These are phyloP conservation scores for Astreopora myriophthalma DNA, from an alignment of 64 coral and sea anemone species.

Conservation along the genomic window DNA sequence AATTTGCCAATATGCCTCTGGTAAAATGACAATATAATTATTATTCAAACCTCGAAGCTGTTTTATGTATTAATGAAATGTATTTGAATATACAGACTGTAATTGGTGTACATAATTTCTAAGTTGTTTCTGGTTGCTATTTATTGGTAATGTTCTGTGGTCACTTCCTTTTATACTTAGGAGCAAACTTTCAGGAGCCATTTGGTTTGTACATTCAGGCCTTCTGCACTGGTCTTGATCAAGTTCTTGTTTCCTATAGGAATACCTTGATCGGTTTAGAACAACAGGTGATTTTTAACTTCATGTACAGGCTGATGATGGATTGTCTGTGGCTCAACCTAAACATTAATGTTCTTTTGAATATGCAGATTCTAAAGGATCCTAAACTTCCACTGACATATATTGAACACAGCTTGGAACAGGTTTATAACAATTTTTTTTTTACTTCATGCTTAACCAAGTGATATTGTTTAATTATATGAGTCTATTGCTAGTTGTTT, in stretches of 20 bases:
- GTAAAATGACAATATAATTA: no score
- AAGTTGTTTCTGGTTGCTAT: background rate
- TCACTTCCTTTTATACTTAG: background rate
- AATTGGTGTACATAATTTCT: no score
- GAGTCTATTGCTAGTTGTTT: background rate
- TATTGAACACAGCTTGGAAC: constrained; percentile 82
- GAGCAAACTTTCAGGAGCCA: background rate
- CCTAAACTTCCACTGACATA: constrained; percentile 77
- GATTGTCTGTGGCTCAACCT: background rate
- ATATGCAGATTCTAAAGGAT: constrained; percentile 71
- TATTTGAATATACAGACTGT: no score
- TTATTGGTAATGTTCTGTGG: background rate
- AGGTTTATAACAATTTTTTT: constrained; percentile 39
- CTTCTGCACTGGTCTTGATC: constrained; percentile 91
- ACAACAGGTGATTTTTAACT: constrained; percentile 55
- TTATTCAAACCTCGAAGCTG: no score
- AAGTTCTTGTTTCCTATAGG: constrained; percentile 90
- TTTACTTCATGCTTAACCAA: background rate
- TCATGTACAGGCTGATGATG: background rate
- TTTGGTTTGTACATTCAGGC: constrained; percentile 95
- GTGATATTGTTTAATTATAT: no score
- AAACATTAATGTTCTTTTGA: background rate
- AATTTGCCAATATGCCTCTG: no score
- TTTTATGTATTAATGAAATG: no score
- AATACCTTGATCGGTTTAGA: constrained; percentile 78